Base-by-base conservation (phyloP, 37 sponge, comb jelly and placozoan genomes). In the Hexactinellida sp. region DNA sequence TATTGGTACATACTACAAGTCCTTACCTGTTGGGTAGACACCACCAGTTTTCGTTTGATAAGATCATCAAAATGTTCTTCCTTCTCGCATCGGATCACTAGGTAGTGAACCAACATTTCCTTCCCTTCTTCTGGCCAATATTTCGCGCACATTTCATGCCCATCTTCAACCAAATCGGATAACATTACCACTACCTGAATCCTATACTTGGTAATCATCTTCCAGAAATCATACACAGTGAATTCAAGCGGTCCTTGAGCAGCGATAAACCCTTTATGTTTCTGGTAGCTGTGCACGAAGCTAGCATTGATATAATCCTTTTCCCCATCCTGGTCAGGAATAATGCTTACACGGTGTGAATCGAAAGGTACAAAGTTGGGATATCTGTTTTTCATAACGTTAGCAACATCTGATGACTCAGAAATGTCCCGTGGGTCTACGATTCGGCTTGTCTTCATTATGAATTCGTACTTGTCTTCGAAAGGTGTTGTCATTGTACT, bases 71-170 rank as follows among this genome's bases (percentile, higher is more conserved):
- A 63, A 63, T 21, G 19, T n/a, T 63, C 76, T 63, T 63, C 76
- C 30, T 63, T 63, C 13, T 63, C 76, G 30, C 76, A 63, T 7
- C 28, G 21, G 34, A 63, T 63, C 30, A 63, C 30, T n/a, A 63
- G 76, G 76, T 63, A 63, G 1, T 63, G 25, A 10, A 63, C 76
- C 25, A 63, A 7, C 76, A 63, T 63, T n/a, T 63, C 76, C 13
- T 63, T 10, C 30, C 76, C 54, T 0, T 84, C 86, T 0, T 36
- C 71, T 0, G 94, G 89, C 94, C 94, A 94, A 41, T 91, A 91
- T 38, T 47, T 84, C 24, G 84, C 85, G 86, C 94, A 84, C 39
- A 90, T 76, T 55, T 89, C 94, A 87, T 93, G 85, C 0, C 71
- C 36, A 39, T 25, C 82, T 82, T 82, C 87, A 37, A 10, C 83